Evolutionary conservation across 2,888 invertebrate species (phyloP), one percentile per base, ranked within the genome.

Genomic region (Trileptium ribeirensis): DNA sequence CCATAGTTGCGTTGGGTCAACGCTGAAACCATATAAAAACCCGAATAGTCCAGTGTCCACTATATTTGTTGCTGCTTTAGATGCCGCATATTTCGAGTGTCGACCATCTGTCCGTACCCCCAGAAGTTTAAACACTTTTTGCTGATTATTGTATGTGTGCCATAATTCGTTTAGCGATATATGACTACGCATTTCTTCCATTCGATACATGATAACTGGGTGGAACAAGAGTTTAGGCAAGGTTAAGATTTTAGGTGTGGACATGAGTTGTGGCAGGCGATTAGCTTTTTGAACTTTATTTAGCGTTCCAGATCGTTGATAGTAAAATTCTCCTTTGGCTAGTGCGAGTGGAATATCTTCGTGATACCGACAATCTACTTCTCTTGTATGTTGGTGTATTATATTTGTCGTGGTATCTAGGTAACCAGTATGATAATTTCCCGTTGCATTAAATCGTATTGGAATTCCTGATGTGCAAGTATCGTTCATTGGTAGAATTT

Each of bases 371-470:
- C 77, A 75, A 3, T 75, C 39, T 36, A n/a, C 77, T 34, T 29
- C 33, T 36, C 24, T 3, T 24, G 33, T 36, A n/a, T 75, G 3
- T 37, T 75, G 77, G n/a, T 33, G 15, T 33, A 75, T 36, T 3
- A 75, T 8, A 8, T 75, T 75, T 75, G 77, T 75, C n/a, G 39
- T 36, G 8, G 77, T 2, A 36, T 75, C 77, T 29, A 75, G 77
- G n/a, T 75, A 75, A 8, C 77, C 77, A 33, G 8, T 37, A 29
- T 75, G 38, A 3, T 8, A 8, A 19, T 24, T 75, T 3, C 15
- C n/a, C 15, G 24, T 38, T 33, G 36, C 34, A 38, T 15, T 75
- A n/a, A 37, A 75, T 39, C 2, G 15, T 34, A 75, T n/a, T 33
- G 77, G 77, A 33, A 75, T 33, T 3, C 36, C 77, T 8, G 15